Percentiles rank a stretch among this genome's conserved stretches.
phyloP scores from a whole-genome alignment of 2,797 vertebrate genomes.

The Acanthis flammea region DNA sequence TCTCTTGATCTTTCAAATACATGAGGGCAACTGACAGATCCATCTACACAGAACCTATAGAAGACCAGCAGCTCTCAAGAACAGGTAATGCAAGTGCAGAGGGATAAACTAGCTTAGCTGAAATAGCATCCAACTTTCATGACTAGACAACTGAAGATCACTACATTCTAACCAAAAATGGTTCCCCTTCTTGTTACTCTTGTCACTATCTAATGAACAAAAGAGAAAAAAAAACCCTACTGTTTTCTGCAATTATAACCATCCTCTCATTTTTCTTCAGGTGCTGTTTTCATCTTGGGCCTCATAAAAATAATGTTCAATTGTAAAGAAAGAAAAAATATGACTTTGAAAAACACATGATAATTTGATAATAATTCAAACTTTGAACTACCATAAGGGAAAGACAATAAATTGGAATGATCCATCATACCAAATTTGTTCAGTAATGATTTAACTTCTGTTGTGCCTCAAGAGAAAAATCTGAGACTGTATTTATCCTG shows the following conservation, averaged over 20 bases:
- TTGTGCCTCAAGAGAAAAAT: conserved; percentile 17
- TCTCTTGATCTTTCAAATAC: background rate
- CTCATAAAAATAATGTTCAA: background rate
- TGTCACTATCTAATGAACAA: background rate
- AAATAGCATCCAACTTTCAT: background rate
- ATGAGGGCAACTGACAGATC: background rate
- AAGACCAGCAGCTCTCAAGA: background rate
- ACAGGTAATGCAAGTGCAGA: background rate
- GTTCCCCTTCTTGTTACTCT: background rate
- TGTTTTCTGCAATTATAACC: background rate
- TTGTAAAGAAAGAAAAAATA: background rate
- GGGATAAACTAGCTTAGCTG: background rate
- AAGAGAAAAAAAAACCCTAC: background rate
- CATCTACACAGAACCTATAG: background rate
- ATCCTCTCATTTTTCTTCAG: background rate
- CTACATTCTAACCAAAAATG: background rate
- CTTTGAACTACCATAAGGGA: background rate
- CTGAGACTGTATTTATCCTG: conserved; percentile 27
- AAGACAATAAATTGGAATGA: background rate
- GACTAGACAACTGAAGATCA: background rate
- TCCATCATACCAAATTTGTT: background rate
- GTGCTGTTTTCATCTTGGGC: background rate
- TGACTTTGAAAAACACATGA: background rate
- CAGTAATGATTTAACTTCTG: background rate
- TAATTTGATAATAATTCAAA: background rate